Evolutionary conservation across 2,113 vertebrate species (phyloP).

Genomic region (Actinemys pallida): DNA sequence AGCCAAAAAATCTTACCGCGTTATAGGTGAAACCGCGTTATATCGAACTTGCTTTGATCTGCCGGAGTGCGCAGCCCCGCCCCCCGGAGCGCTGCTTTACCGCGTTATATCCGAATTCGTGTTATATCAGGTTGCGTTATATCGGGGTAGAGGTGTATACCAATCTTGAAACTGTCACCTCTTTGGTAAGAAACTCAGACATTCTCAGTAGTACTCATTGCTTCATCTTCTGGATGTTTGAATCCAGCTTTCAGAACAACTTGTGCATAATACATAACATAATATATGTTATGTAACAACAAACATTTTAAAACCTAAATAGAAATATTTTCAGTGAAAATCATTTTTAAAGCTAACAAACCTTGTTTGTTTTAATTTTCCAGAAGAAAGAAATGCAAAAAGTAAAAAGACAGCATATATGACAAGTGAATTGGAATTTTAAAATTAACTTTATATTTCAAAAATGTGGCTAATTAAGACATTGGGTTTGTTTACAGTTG

Average conservation of each 20-base stretch:
- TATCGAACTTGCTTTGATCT: no score
- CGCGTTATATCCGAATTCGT: no score
- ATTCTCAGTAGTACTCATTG: not conserved
- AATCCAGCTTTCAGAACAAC: not conserved
- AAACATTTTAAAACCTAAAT: not conserved
- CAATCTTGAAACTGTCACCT: not conserved
- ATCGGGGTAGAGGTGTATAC: no score
- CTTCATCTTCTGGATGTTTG: not conserved
- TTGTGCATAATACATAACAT: not conserved
- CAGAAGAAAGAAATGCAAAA: not conserved
- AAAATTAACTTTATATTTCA: not conserved
- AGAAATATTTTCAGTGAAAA: not conserved
- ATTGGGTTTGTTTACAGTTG: not conserved
- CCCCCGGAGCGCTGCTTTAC: no score
- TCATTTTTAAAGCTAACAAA: not conserved
- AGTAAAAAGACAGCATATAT: not conserved
- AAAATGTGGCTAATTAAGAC: not conserved
- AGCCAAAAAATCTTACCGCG: no score
- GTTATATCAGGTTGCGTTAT: no score
- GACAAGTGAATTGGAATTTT: not conserved
- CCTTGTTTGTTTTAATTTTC: not conserved
- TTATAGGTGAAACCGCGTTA: no score
- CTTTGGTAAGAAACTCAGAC: not conserved
- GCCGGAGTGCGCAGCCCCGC: no score
- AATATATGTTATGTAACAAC: not conserved